Base-by-base conservation (phyloP, 2,797 vertebrate species). In the Caiman crocodilus region DNA sequence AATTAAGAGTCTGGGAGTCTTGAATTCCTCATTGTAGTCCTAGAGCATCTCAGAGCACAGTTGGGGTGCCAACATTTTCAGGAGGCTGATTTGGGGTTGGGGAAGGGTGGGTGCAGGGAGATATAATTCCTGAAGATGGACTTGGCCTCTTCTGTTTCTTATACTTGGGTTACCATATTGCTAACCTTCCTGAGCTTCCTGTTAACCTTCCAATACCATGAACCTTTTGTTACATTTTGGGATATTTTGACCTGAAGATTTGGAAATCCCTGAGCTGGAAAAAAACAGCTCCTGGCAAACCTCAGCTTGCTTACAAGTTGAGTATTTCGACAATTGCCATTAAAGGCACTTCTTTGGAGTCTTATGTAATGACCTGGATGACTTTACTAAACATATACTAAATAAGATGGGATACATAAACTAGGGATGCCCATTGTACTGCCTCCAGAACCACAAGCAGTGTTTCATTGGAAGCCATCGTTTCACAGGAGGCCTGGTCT, bases 121-220 rank as follows among this genome's bases (percentile, higher is more conserved):
- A 76, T 28, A n/a, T 10, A 60, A 14, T 8, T 4, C 73, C 21
- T 28, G 79, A 0, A 0, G 50, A 18, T 75, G 79, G 77, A 82
- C 30, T 58, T 2, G 42, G 14, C 71, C 30, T 73, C 60, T 2
- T 1, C 30, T 30, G n/a, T 42, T 82, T 23, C 80, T 86, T 0
- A 0, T 18, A n/a, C 26, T 57, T 30, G 9, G 1, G 69, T 84
- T 1, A 1, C 60, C 63, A 85, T 55, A 1, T 0, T 60, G 55
- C 0, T 2, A 73, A 67, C 75, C 2, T 25, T 82, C 23, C 0
- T 42, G 0, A 80, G 83, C 32, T 60, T 88, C 88, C 58, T 83
- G 2, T 26, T 71, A 50, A 60, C 35, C 1, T 0, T 32, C 57
- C 5, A 14, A n/a, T 57, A 5, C 55, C 2, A 1, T 3, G 64